Evolutionary conservation across 2,888 invertebrate species (phyloP).

Genomic region (Pinctada fucata): DNA sequence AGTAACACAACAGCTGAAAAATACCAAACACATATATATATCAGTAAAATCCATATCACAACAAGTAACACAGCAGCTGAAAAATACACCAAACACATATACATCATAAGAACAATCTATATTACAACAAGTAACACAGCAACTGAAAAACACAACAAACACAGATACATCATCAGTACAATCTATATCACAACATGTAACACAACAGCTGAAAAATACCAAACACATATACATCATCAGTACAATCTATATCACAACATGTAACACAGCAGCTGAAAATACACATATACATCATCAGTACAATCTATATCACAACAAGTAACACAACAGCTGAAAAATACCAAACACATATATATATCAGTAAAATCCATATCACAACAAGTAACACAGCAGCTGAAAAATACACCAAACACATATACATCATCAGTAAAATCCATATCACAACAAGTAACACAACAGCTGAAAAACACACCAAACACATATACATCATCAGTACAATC

Average conservation of each 20-base stretch:
- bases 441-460: conserved; percentile 51
- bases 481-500: conserved; percentile 60
- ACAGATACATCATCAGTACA: too few relatives aligned
- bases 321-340: too few relatives aligned
- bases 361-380: conserved; percentile 59
- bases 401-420: conserved; percentile 60
- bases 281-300: too few relatives aligned
- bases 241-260: conserved; percentile 60
- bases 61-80: too few relatives aligned
- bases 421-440: conserved; percentile 62
- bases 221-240: conserved; percentile 66
- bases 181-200: too few relatives aligned
- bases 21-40: too few relatives aligned
- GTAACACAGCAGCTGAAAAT: conserved; percentile 46
- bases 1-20: conserved; percentile 26
- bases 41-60: too few relatives aligned
- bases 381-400: conserved; percentile 50
- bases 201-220: conserved; percentile 15
- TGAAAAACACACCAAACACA: conserved; percentile 57
- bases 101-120: too few relatives aligned
- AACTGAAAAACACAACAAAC: too few relatives aligned
- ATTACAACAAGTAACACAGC: too few relatives aligned
- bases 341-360: conserved; percentile 5
- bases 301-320: too few relatives aligned
- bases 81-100: too few relatives aligned